Conservation (phyloP, 1,140 invertebrate genomes). For the Euura saliciscinereae region DNA sequence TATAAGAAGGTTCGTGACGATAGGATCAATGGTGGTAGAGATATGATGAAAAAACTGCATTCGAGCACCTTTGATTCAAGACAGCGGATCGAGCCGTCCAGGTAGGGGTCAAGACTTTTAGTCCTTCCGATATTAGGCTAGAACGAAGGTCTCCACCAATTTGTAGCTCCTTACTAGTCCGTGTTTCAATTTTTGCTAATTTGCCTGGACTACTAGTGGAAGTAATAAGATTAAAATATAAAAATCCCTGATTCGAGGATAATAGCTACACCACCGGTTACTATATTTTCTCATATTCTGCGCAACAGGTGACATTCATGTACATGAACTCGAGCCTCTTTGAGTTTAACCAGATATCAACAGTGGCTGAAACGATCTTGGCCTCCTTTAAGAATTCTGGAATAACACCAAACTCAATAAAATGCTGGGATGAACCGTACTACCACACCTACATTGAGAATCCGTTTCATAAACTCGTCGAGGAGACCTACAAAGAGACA, state of each 20-base stretch:
- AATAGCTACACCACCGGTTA: too few species aligned
- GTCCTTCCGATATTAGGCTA: too few species aligned
- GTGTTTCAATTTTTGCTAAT: too few species aligned
- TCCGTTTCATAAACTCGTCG: constrained; percentile 80
- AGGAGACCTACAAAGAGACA: constrained; percentile 76
- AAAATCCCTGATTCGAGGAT: background rate
- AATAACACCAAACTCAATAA: constrained; percentile 70
- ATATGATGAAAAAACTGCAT: too few species aligned
- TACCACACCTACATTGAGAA: constrained; percentile 70
- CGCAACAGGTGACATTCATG: constrained; percentile 71
- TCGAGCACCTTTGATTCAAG: too few species aligned
- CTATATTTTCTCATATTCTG: background rate
- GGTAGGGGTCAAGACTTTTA: too few species aligned
- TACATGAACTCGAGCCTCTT: constrained; percentile 74
- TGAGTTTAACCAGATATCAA: constrained; percentile 67
- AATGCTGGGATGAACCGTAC: constrained; percentile 78
- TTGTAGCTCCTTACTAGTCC: too few species aligned
- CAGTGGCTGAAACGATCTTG: constrained; percentile 74
- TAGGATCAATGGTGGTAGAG: too few species aligned
- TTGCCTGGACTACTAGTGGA: too few species aligned
- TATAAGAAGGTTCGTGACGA: too few species aligned
- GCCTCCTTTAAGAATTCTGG: constrained; percentile 69
- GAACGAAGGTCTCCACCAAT: too few species aligned
- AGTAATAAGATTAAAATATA: background rate
- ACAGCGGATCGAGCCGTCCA: too few species aligned